Evolutionary conservation across 2,113 vertebrate species (phyloP), one percentile per base, ranked within the genome.

Genomic region (Sceloporus tristichus): DNA sequence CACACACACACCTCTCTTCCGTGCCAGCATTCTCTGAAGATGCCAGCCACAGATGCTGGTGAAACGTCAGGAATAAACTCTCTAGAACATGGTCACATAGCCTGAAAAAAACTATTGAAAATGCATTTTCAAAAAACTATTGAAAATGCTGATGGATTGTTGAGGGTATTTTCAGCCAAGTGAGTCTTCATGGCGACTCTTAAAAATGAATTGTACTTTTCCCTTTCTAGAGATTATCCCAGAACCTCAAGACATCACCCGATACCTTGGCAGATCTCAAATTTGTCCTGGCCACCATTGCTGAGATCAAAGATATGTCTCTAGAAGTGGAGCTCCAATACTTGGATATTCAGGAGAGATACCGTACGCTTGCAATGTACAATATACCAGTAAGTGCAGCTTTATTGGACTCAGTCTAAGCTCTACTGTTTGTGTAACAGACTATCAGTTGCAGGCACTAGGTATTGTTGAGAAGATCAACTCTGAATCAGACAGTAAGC

Each of bases 281-380:
- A 95, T 97, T 97, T 90, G 95, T 99, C 42, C 97, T 99, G 9
- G 92, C 92, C 0, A 97, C 98, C 0, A 98, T 99, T 84, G 95
- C 96, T 2, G 94, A 97, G 84, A 97, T 99, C 91, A 97, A 86
- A 91, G 87, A 88, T 65, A 97, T 98, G 92, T 98, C 98, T 79
- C 85, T 99, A 0, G 75, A 94, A 6, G 98, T 98, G 93, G 98
- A 99, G 85, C 88, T 98, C 89, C 97, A 96, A 25, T 96, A 97
- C 89, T 91, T 75, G 56, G 98, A 98, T 18, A 96, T 99, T 29
- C 94, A 96, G 89, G 99, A 99, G 94, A 94, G 95, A 93, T 99
- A 99, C 94, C 97, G 98, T 87, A 99, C 98, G 75, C 92, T 99
- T 88, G 92, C 89, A 0, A 96, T 98, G 93, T 98, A 99, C 87